Percentiles rank a stretch among this genome's conserved stretches.
phyloP scores from a whole-genome alignment of 2,888 invertebrate species.

The Leptinotarsa haldemani region DNA sequence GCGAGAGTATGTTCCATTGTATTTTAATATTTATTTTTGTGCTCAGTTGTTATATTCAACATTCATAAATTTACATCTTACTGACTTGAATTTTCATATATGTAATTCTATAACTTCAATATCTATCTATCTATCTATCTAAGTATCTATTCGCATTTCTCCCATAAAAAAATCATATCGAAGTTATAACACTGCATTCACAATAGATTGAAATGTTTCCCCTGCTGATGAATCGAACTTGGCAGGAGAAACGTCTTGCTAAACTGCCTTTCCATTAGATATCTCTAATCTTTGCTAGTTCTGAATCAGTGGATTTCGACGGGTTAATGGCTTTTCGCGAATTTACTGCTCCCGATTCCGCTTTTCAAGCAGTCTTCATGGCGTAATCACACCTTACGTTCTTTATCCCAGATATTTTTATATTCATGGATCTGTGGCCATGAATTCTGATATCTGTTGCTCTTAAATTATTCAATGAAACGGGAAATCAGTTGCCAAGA shows the following conservation, averaged over 20 bases:
- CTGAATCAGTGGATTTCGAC: slow-evolving; percentile 28
- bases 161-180: too few relatives aligned
- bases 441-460: background rate
- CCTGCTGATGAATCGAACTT: background rate
- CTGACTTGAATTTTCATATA: too few relatives aligned
- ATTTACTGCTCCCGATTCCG: slow-evolving; percentile 33
- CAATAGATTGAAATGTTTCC: too few relatives aligned
- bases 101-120: too few relatives aligned
- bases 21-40: too few relatives aligned
- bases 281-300: slow-evolving; percentile 11
- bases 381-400: slow-evolving; percentile 23
- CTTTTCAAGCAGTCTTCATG: slow-evolving; percentile 33
- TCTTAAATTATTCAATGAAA: background rate
- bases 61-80: too few relatives aligned
- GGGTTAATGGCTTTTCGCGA: slow-evolving; percentile 32
- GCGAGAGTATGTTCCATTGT: too few relatives aligned
- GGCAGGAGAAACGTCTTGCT: background rate
- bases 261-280: background rate
- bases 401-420: slow-evolving; percentile 16
- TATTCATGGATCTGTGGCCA: slow-evolving; percentile 17
- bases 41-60: too few relatives aligned
- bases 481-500: background rate
- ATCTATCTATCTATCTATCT: too few relatives aligned
- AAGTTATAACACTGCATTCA: too few relatives aligned
- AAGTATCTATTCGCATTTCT: too few relatives aligned